These are phyloP conservation scores for Lepidurus arcticus DNA, from an alignment of 1,140 invertebrate genomes.

Conservation along the genomic window DNA sequence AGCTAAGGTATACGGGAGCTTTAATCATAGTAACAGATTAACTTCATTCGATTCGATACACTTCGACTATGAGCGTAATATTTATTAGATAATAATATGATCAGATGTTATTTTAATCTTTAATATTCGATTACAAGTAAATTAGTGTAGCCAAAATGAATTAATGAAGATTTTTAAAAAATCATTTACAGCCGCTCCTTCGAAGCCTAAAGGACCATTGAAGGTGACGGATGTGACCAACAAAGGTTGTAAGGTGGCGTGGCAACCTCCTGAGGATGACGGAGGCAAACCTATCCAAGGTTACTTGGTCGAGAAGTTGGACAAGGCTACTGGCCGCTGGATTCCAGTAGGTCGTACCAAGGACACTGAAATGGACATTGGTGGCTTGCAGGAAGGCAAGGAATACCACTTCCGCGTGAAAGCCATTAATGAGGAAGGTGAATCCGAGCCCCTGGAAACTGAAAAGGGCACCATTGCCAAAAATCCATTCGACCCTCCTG, in stretches of 20 bases:
- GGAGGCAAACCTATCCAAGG: conserved; percentile 93
- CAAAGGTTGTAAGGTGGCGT: conserved; percentile 82
- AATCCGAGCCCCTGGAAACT: conserved; percentile 89
- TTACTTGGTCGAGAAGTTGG: conserved; percentile 95
- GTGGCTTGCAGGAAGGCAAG: conserved; percentile 85
- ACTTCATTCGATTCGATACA: too few species aligned
- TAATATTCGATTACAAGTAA: too few species aligned
- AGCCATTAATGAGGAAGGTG: conserved; percentile 96
- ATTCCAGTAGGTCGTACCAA: conserved; percentile 77
- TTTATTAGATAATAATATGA: too few species aligned
- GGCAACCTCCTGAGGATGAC: conserved; percentile 97
- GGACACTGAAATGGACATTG: conserved; percentile 83
- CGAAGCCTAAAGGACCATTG: conserved; percentile 81
- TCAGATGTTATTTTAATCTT: too few species aligned
- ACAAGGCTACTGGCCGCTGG: conserved; percentile 87
- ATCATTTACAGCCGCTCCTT: conserved; percentile 57
- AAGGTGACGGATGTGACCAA: conserved; percentile 91
- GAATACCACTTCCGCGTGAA: conserved; percentile 95
- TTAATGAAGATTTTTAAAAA: too few species aligned
- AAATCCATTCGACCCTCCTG: conserved; percentile 86
- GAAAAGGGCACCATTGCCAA: conserved; percentile 79
- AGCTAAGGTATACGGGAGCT: too few species aligned
- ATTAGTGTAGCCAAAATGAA: too few species aligned
- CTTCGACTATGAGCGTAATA: too few species aligned
- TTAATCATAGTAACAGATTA: too few species aligned